Evolutionary conservation across 64 coral and sea anemone genomes (phyloP).

Genomic region (Hydrozoanthus tunicans): DNA sequence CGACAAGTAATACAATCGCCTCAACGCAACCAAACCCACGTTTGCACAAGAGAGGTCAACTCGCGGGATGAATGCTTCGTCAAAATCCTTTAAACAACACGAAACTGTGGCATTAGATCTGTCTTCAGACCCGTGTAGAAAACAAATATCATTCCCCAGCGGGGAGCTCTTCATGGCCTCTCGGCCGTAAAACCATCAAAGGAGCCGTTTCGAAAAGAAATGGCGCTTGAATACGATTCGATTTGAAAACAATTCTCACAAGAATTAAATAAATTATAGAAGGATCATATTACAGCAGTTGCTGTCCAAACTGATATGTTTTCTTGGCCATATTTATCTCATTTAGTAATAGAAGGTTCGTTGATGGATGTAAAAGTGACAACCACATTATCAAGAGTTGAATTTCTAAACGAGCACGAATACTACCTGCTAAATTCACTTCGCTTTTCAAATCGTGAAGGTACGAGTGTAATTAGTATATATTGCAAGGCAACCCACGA

Average conservation of each 20-base stretch:
- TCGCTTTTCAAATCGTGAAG: conserved; percentile 74
- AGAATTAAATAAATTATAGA: conserved; percentile 86
- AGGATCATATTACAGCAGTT: conserved; percentile 83
- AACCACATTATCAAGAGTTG: not conserved
- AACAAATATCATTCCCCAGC: conserved; percentile 1
- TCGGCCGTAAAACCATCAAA: conserved; percentile 54
- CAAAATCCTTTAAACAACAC: not conserved
- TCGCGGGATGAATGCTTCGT: not conserved
- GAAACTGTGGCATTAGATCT: not conserved
- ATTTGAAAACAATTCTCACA: conserved; percentile 69
- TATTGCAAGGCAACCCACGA: conserved; percentile 89
- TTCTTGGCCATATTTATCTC: conserved; percentile 22
- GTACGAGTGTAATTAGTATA: conserved; percentile 95
- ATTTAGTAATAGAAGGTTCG: not conserved
- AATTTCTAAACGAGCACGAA: not conserved
- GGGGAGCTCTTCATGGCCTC: not conserved
- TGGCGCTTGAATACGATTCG: conserved; percentile 12
- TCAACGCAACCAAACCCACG: not conserved
- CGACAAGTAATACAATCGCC: not conserved
- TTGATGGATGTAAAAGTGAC: not conserved
- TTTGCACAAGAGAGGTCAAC: conserved; percentile 20
- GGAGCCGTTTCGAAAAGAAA: conserved; percentile 38
- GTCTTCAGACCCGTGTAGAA: conserved; percentile 3
- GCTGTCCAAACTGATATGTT: conserved; percentile 47
- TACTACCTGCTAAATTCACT: conserved; percentile 11